These are phyloP conservation scores for Hipparchia sbordonii DNA, from an alignment of 2,888 invertebrate genomes.

Conservation along the genomic window DNA sequence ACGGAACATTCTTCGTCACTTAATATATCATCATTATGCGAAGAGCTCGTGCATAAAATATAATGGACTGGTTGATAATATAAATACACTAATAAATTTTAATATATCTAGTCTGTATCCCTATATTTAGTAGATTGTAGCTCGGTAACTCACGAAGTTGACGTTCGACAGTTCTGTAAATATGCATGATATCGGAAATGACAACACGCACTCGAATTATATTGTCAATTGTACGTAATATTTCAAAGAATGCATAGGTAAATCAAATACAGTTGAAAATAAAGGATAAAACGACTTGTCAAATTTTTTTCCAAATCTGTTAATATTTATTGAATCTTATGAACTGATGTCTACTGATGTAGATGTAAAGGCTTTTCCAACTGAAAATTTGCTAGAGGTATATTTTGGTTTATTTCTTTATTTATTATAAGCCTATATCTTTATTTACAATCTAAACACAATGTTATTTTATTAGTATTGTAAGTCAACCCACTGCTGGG, in stretches of 20 bases:
- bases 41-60: constrained; percentile 60
- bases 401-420: too few relatives aligned
- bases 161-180: neutral
- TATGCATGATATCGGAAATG: constrained; percentile 44
- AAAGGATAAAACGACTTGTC: neutral
- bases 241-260: too few relatives aligned
- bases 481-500: too few relatives aligned
- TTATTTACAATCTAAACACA: too few relatives aligned
- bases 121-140: neutral
- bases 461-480: too few relatives aligned
- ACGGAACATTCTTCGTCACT: constrained; percentile 49
- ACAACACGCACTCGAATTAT: constrained; percentile 23
- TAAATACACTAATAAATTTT: constrained; percentile 17
- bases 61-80: constrained; percentile 40
- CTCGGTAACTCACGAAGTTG: neutral
- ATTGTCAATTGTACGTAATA: neutral
- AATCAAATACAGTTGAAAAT: too few relatives aligned
- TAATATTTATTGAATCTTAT: too few relatives aligned
- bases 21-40: constrained; percentile 62
- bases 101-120: constrained; percentile 5
- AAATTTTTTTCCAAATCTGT: too few relatives aligned
- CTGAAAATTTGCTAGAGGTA: too few relatives aligned
- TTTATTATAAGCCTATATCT: too few relatives aligned
- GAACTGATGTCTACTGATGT: too few relatives aligned
- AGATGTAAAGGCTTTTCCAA: too few relatives aligned